Base-by-base conservation (phyloP, 2,113 vertebrate species). In the Oceanodroma tethys region DNA sequence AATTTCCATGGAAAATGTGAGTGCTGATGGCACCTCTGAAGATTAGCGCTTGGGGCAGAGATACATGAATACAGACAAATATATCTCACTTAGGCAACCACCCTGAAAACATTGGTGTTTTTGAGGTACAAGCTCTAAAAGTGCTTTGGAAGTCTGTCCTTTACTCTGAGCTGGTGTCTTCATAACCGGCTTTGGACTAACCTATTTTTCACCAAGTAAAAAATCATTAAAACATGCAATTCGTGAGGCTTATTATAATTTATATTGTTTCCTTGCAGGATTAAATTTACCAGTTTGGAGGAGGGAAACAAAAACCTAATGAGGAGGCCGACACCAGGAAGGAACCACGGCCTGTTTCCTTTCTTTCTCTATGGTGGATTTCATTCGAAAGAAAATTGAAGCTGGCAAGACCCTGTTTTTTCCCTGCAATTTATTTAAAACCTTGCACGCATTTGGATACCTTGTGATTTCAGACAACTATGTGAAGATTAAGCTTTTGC, bases 371-470 rank as follows among this genome's bases (percentile, higher is more conserved):
- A 30, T 82, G 97, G 97, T 96, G 96, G 97, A 98, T 98, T 98
- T 98, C 95, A 96, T 96, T 97, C 96, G 95, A 93, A 97, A 97
- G 98, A 98, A 98, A 98, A 98, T 58, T 88, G 96, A 98, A 98
- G 96, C 97, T 98, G 98, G 98, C 98, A 98, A 98, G 97, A 98
- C 98, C 97, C 95, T 96, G 92, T 95, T 97, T 97, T 88, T 59
- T 66, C 96, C 94, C 98, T 97, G 92, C 97, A 97, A 95, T 98
- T 98, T 98, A 97, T 98, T 98, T 98, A 97, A 98, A 98, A 97
- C 97, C 96, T 98, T 98, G 98, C 98, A 98, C 98, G 98, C 95
- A 95, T 98, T 98, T 98, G 98, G 97, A 97, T 98, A 98, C 98
- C 97, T 98, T 98, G 98, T 98, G 98, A 98, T 98, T 98, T 98